phyloP scores from a whole-genome alignment of 2,113 vertebrate species.

The Meles meles region DNA sequence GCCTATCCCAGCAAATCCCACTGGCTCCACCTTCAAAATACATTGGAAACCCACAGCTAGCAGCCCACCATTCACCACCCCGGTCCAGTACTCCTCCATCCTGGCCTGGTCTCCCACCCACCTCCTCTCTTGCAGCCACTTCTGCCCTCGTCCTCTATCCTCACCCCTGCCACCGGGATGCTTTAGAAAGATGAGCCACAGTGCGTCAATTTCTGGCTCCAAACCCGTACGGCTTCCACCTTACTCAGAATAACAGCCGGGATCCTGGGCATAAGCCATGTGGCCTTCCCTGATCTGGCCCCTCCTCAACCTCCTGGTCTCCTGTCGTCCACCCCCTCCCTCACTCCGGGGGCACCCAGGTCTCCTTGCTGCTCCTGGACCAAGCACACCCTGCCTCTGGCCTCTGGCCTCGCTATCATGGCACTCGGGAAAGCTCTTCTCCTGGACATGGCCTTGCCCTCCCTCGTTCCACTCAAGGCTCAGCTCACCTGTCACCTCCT shows the following conservation, averaged over 20 bases:
- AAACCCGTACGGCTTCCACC: background rate
- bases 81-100: background rate
- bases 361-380: background rate
- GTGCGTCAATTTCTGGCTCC: background rate
- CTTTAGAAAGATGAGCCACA: background rate
- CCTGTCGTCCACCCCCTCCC: background rate
- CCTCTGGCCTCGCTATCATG: background rate
- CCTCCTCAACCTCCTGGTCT: background rate
- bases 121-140: background rate
- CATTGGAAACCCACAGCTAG: background rate
- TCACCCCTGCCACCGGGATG: background rate
- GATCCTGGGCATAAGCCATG: fast-evolving
- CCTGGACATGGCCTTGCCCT: background rate
- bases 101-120: background rate
- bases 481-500: background rate
- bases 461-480: background rate
- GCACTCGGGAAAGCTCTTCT: no score
- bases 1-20: background rate
- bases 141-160: background rate
- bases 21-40: background rate
- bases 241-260: background rate
- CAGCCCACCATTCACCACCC: no score
- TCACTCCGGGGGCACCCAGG: background rate
- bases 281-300: background rate
- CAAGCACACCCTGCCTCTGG: background rate